phyloP scores from a whole-genome alignment of 2,113 vertebrate species.

The Upupa epops region DNA sequence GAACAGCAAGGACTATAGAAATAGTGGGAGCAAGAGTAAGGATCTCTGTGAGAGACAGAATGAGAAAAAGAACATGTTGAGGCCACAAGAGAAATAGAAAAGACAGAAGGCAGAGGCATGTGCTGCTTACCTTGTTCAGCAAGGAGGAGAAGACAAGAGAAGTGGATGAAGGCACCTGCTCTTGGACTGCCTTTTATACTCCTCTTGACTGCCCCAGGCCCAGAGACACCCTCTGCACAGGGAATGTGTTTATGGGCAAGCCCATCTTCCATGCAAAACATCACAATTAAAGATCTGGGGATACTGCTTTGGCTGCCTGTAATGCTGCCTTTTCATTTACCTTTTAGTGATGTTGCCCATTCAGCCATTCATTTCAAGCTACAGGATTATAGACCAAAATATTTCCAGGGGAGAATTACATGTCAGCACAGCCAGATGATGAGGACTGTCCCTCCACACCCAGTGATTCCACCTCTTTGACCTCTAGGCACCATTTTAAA shows the following conservation, averaged over 20 bases:
- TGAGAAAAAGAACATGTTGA: fast-evolving
- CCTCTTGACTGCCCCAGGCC: neutral
- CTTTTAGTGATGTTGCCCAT: neutral
- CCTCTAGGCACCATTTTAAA: neutral
- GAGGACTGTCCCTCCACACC: neutral
- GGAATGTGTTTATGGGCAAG: neutral
- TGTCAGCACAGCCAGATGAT: neutral
- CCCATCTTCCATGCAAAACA: neutral
- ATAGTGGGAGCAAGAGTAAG: fast-evolving
- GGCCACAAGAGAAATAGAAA: neutral
- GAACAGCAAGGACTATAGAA: fast-evolving
- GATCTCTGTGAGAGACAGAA: too few species aligned
- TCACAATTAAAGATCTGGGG: neutral
- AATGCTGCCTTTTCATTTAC: neutral
- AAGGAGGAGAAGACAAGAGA: too few species aligned
- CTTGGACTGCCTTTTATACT: neutral
- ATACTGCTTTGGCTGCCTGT: neutral
- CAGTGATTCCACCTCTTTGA: neutral
- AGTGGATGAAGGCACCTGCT: neutral
- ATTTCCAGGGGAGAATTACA: neutral
- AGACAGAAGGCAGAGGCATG: fast-evolving
- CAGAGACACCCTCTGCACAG: neutral
- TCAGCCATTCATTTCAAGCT: neutral
- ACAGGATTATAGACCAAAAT: neutral
- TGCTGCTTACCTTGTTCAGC: neutral